Evolutionary conservation across 2,888 invertebrate genomes (phyloP), one percentile per base, ranked within the genome.

Genomic region (Sminthurinus aureus): DNA sequence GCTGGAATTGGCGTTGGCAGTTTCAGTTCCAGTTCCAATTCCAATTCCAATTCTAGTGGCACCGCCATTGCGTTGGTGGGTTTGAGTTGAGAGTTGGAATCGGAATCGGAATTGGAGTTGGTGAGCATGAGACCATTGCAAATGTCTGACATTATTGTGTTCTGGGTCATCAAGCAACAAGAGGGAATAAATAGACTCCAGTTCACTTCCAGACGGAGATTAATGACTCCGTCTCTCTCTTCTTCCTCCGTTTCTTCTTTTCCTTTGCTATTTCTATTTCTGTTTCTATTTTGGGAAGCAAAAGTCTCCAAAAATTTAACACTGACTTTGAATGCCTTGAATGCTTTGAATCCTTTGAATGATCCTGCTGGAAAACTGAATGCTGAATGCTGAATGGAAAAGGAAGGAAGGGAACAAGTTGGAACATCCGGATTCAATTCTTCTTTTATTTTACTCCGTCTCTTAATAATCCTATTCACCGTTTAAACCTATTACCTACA

Each of bases 111-210:
- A 75, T 82, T 81, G 78, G 79, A 81, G 79, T 78, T 75, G 77
- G 78, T 82, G 84, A 85, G 86, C 86, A 84, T 85, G 86, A 85
- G 88, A 85, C 85, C 87, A 86, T 87, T 88, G 85, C 86, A 86
- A 88, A 88, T 88, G 88, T 87, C 88, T 88, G 85, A 86, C 87
- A 87, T 88, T 88, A 88, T 88, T 88, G 86, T 87, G 87, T 87
- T 88, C 87, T 87, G 88, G 88, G 86, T 88, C 88, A 88, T 88
- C 88, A 88, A 88, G 85, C 88, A 88, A 87, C 87, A 87, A 88
- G 87, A 87, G 86, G 86, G 86, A 88, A 88, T 88, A 88, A 88
- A 88, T 88, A 88, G 88, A 87, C 85, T 86, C 84, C 85, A 85
- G 87, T 86, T 88, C 85, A 85, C 86, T 86, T 86, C 84, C 82